Percentiles rank a stretch among this genome's conserved stretches.
Evolutionary conservation across 2,113 vertebrate species (phyloP).

Genomic region (Callionymus lyra): DNA sequence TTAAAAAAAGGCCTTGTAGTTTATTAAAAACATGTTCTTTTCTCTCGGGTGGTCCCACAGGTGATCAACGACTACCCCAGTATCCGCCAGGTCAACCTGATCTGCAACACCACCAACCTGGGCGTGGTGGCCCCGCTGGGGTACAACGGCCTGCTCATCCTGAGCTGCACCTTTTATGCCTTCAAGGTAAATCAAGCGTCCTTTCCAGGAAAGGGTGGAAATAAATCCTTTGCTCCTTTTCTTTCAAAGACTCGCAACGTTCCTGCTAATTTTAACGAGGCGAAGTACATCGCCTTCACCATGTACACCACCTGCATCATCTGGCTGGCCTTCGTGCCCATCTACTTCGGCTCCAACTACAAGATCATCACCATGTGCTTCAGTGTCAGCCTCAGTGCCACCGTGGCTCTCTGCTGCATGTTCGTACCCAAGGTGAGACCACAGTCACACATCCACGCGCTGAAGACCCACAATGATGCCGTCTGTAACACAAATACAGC

Average conservation of each 20-base stretch:
- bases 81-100: slow-evolving; percentile 92
- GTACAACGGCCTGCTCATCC: slow-evolving; percentile 91
- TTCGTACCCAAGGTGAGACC: slow-evolving; percentile 85
- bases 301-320: slow-evolving; percentile 99
- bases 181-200: slow-evolving; percentile 70
- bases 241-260: slow-evolving; percentile 81
- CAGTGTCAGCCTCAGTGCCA: slow-evolving; percentile 95
- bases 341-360: slow-evolving; percentile 99
- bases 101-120: slow-evolving; percentile 93
- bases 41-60: slow-evolving; percentile 26
- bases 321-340: slow-evolving; percentile 97
- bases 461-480: no score
- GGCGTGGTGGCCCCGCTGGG: slow-evolving; percentile 93
- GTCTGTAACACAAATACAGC: no score
- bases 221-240: background rate
- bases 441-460: no score
- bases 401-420: slow-evolving; percentile 94
- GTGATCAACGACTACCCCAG: slow-evolving; percentile 91
- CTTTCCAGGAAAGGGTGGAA: background rate
- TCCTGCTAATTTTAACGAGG: slow-evolving; percentile 97
- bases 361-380: slow-evolving; percentile 99
- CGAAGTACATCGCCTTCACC: slow-evolving; percentile 97
- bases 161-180: slow-evolving; percentile 98
- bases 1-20: no score
- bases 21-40: no score